A percentile compares a stretch with the other conserved stretches of the same genome.
Conservation (phyloP, 2,888 invertebrate genomes). For the Ophion ellenae region DNA sequence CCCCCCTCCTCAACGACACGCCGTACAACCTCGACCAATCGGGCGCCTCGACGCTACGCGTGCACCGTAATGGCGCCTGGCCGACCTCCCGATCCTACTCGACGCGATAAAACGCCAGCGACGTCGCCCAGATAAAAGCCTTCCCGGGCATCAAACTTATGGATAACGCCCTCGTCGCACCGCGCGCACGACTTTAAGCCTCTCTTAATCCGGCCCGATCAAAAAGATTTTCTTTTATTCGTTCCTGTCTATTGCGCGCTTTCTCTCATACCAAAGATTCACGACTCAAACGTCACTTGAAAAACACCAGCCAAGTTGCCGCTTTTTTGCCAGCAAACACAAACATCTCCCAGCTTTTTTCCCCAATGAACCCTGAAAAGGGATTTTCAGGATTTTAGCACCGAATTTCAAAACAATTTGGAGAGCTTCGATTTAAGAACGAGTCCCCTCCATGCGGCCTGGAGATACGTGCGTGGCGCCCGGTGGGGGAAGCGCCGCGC, state of each 20-base stretch:
- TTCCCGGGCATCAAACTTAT: conserved; percentile 35
- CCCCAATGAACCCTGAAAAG: too few species aligned
- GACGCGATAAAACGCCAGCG: conserved; percentile 33
- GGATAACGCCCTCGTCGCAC: conserved; percentile 56
- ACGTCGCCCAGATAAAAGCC: conserved; percentile 12
- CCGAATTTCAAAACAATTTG: too few species aligned
- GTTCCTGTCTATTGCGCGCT: neutral
- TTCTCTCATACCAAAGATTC: neutral
- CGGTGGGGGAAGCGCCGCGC: too few species aligned
- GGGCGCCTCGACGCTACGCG: conserved; percentile 8
- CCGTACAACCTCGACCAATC: conserved; percentile 56
- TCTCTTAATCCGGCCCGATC: conserved; percentile 48
- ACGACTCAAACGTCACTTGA: neutral
- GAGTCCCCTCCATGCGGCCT: too few species aligned
- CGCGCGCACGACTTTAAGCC: conserved; percentile 33
- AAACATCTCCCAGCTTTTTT: too few species aligned
- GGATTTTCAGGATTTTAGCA: too few species aligned
- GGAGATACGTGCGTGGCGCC: too few species aligned
- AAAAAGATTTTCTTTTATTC: conserved; percentile 37
- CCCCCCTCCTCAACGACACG: conserved; percentile 57
- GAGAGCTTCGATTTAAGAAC: too few species aligned
- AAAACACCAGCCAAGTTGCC: too few species aligned
- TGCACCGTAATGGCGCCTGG: conserved; percentile 74
- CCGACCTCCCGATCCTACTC: conserved; percentile 59
- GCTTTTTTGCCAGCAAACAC: too few species aligned